Evolutionary conservation across 2,888 invertebrate species (phyloP).

Genomic region (Galerucella pusilla): DNA sequence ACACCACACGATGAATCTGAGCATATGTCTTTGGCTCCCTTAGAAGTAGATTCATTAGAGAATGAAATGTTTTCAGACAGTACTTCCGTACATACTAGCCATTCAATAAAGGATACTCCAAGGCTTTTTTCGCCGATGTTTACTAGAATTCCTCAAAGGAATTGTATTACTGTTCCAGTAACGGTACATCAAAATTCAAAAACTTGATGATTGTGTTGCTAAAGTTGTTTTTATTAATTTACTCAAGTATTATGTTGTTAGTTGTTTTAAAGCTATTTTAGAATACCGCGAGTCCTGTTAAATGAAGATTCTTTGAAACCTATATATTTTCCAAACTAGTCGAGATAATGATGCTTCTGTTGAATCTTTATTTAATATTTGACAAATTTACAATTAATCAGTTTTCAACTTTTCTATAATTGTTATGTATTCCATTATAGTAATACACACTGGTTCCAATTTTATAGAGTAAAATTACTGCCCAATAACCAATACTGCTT

Average conservation of each 20-base stretch:
- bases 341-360: too few species aligned
- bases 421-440: too few species aligned
- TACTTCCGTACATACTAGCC: constrained; percentile 68
- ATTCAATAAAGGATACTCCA: constrained; percentile 61
- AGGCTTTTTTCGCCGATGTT: constrained; percentile 51
- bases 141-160: constrained; percentile 62
- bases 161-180: constrained; percentile 83
- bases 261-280: not conserved
- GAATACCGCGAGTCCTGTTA: not conserved
- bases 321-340: not conserved
- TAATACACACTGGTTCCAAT: too few species aligned
- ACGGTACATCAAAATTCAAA: constrained; percentile 90
- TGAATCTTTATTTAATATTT: too few species aligned
- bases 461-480: too few species aligned
- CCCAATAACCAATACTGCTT: too few species aligned
- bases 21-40: constrained; percentile 79
- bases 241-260: not conserved
- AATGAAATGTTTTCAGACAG: constrained; percentile 72
- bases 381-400: too few species aligned
- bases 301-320: not conserved
- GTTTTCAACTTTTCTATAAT: too few species aligned
- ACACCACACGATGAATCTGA: constrained; percentile 92
- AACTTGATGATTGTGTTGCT: constrained; percentile 58
- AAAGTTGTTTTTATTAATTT: not conserved
- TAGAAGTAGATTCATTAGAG: constrained; percentile 71